phyloP scores from a whole-genome alignment of 2,888 invertebrate species.

The Lithophane semibrunnea region DNA sequence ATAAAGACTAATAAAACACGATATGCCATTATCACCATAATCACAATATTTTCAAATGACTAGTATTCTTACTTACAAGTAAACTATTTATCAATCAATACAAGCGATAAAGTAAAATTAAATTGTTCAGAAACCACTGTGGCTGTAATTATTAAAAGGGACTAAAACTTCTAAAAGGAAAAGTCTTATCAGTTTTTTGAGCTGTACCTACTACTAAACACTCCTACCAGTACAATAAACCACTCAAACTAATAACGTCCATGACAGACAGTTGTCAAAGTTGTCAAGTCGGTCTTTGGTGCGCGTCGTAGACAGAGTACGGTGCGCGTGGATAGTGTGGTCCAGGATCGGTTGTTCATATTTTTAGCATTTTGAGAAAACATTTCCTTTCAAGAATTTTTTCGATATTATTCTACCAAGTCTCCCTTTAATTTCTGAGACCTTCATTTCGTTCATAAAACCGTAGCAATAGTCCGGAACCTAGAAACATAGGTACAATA shows the following conservation, averaged over 20 bases:
- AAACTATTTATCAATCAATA: constrained; percentile 44
- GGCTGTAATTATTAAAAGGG: constrained; percentile 20
- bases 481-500: background rate
- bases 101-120: constrained; percentile 37
- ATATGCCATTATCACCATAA: constrained; percentile 83
- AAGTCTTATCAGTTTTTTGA: constrained; percentile 42
- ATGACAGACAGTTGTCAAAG: constrained; percentile 32
- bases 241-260: constrained; percentile 17
- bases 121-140: constrained; percentile 33
- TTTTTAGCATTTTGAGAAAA: constrained; percentile 11
- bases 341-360: background rate
- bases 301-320: no score
- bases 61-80: constrained; percentile 67
- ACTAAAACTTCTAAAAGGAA: constrained; percentile 49
- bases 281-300: constrained; percentile 45
- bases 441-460: background rate
- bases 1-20: constrained; percentile 84
- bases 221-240: background rate
- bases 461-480: background rate
- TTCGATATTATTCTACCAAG: background rate
- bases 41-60: constrained; percentile 79
- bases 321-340: constrained; percentile 38
- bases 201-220: constrained; percentile 28
- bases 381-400: background rate
- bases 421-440: background rate